Evolutionary conservation across 2,888 invertebrate species (phyloP).

Genomic region (Antitype chi): DNA sequence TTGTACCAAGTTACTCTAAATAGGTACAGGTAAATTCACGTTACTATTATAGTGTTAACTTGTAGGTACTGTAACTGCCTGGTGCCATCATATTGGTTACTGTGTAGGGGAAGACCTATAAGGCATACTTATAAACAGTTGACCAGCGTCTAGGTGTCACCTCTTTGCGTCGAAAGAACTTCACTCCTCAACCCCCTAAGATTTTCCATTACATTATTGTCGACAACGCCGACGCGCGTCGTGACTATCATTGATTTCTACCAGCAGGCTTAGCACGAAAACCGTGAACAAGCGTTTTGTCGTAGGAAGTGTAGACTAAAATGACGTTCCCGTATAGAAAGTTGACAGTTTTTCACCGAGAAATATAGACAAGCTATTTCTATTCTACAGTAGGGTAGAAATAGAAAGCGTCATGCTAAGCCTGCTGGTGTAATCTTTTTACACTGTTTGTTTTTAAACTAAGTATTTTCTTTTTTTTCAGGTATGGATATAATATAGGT

Average conservation of each 20-base stretch:
- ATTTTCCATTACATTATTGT: neutral
- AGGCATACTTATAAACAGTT: neutral
- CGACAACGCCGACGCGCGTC: too few relatives aligned
- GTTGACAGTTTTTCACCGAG: too few relatives aligned
- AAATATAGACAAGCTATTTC: too few relatives aligned
- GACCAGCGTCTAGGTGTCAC: too few relatives aligned
- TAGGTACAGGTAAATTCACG: conserved; percentile 12
- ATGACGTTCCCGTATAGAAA: too few relatives aligned
- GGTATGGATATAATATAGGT: too few relatives aligned
- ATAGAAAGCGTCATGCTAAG: too few relatives aligned
- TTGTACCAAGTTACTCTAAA: conserved; percentile 5
- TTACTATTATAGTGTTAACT: conserved; percentile 7
- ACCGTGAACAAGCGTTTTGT: too few relatives aligned
- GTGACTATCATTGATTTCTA: neutral
- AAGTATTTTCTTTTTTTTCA: neutral
- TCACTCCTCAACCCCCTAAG: neutral
- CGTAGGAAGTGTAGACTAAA: too few relatives aligned
- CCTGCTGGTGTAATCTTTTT: neutral
- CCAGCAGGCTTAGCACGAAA: too few relatives aligned
- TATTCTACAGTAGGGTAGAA: too few relatives aligned
- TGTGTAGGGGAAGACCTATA: neutral
- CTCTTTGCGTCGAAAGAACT: neutral
- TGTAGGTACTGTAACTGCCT: conserved; percentile 21
- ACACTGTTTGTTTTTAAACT: neutral
- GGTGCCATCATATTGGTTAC: neutral